phyloP scores from a whole-genome alignment of 2,113 vertebrate species.

The Neodontobutis hainanensis region DNA sequence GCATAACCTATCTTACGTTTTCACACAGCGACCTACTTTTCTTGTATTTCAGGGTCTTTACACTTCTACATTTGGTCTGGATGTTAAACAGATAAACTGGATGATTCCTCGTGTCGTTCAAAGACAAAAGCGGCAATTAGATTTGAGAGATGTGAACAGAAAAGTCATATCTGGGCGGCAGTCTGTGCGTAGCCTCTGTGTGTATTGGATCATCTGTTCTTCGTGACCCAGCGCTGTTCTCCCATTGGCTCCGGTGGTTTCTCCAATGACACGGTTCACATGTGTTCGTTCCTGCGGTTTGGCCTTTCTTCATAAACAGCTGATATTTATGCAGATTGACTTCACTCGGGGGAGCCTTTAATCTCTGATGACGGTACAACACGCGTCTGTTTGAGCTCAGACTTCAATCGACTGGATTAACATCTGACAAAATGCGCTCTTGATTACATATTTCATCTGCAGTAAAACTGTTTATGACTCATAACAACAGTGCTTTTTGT shows the following conservation, averaged over 20 bases:
- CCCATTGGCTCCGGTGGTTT: slow-evolving; percentile 29
- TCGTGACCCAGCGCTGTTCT: slow-evolving; percentile 46
- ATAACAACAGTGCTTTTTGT: slow-evolving; percentile 5
- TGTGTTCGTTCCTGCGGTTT: slow-evolving; percentile 22
- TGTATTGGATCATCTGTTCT: slow-evolving; percentile 23
- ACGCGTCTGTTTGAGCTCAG: slow-evolving; percentile 32
- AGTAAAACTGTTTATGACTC: slow-evolving; percentile 51
- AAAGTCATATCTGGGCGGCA: too few relatives aligned
- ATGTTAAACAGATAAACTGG: too few relatives aligned
- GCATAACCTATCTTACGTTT: too few relatives aligned
- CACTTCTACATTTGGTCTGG: too few relatives aligned
- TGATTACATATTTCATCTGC: slow-evolving; percentile 52
- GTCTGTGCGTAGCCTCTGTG: too few relatives aligned
- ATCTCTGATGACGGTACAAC: slow-evolving; percentile 48
- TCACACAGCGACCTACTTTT: too few relatives aligned
- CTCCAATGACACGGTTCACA: slow-evolving; percentile 21
- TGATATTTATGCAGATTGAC: slow-evolving; percentile 45
- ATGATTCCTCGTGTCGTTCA: too few relatives aligned
- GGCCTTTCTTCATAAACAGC: slow-evolving; percentile 30
- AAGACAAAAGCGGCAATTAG: too few relatives aligned
- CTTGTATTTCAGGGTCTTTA: too few relatives aligned
- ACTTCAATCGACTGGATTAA: slow-evolving; percentile 59
- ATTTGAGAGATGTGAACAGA: too few relatives aligned
- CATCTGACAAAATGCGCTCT: slow-evolving; percentile 54
- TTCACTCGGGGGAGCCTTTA: slow-evolving; percentile 43